phyloP scores from a whole-genome alignment of 2,888 invertebrate species.

The Hypolimnas misippus region DNA sequence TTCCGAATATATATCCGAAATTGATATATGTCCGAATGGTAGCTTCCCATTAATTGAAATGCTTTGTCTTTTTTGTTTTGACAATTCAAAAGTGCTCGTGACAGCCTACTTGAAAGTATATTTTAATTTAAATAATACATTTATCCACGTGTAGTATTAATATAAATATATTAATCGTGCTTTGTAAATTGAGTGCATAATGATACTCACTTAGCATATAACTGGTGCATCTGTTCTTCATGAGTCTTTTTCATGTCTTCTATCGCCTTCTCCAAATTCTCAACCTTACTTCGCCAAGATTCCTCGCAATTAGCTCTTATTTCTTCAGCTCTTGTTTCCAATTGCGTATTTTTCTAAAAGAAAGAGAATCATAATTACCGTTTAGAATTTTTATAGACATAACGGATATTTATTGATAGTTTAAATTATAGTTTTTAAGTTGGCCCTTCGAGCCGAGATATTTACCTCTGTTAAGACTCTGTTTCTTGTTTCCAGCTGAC shows the following conservation, averaged over 20 bases:
- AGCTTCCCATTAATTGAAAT: too few species aligned
- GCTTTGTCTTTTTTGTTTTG: too few species aligned
- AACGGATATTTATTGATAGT: not conserved
- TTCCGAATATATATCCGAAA: too few species aligned
- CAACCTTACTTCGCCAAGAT: slow-evolving; percentile 86
- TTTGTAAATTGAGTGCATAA: too few species aligned
- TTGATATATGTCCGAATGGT: too few species aligned
- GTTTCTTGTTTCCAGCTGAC: slow-evolving; percentile 87
- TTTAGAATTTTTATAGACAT: not conserved
- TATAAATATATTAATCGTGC: too few species aligned
- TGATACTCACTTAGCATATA: slow-evolving; percentile 89
- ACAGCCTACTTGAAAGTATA: too few species aligned
- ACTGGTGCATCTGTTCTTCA: slow-evolving; percentile 90
- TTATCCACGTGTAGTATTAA: too few species aligned
- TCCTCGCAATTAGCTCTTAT: slow-evolving; percentile 75
- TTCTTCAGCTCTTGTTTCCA: slow-evolving; percentile 63
- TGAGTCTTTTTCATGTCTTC: slow-evolving; percentile 84
- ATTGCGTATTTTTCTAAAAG: slow-evolving; percentile 68
- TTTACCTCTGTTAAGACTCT: slow-evolving; percentile 86
- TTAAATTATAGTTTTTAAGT: not conserved
- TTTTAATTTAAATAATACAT: too few species aligned
- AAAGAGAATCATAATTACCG: not conserved
- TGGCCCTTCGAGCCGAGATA: slow-evolving; percentile 2
- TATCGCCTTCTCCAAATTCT: slow-evolving; percentile 85
- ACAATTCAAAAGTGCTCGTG: too few species aligned